Percentiles rank a stretch among this genome's conserved stretches.
Evolutionary conservation across 2,888 invertebrate species (phyloP).

Genomic region (Masnerella sp.): DNA sequence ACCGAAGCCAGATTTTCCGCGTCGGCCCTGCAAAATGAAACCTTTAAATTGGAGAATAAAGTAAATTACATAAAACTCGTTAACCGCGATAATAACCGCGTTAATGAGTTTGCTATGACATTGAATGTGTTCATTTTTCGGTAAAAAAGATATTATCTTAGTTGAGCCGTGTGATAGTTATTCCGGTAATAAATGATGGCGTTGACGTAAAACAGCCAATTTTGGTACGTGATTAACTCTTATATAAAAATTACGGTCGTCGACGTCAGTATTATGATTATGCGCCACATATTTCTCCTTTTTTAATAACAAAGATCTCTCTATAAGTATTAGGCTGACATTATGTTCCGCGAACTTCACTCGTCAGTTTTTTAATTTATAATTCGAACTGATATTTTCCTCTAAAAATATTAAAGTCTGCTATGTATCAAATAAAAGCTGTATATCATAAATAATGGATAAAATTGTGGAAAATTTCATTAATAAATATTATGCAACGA

Average conservation of each 20-base stretch:
- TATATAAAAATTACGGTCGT: slow-evolving; percentile 33
- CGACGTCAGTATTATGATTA: slow-evolving; percentile 23
- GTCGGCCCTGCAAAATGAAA: slow-evolving; percentile 15
- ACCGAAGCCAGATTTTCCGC: no score
- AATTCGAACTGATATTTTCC: no score
- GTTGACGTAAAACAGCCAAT: slow-evolving; percentile 48
- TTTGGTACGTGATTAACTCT: slow-evolving; percentile 38
- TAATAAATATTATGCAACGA: no score
- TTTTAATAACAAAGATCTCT: no score
- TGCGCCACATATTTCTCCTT: no score
- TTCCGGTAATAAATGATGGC: slow-evolving; percentile 45
- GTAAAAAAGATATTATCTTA: slow-evolving; percentile 51
- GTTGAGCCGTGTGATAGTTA: slow-evolving; percentile 30
- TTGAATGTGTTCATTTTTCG: slow-evolving; percentile 39
- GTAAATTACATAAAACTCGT: slow-evolving; percentile 52
- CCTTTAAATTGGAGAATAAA: slow-evolving; percentile 41
- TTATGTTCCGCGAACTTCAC: no score
- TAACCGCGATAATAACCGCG: slow-evolving; percentile 37
- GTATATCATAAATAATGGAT: no score
- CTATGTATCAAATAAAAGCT: no score
- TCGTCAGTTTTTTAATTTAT: no score
- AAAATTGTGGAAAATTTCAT: no score
- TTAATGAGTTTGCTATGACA: slow-evolving; percentile 49
- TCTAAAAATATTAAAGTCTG: no score
- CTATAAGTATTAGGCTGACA: no score